phyloP scores from a whole-genome alignment of 2,888 invertebrate genomes.

The Tetropium fuscum region DNA sequence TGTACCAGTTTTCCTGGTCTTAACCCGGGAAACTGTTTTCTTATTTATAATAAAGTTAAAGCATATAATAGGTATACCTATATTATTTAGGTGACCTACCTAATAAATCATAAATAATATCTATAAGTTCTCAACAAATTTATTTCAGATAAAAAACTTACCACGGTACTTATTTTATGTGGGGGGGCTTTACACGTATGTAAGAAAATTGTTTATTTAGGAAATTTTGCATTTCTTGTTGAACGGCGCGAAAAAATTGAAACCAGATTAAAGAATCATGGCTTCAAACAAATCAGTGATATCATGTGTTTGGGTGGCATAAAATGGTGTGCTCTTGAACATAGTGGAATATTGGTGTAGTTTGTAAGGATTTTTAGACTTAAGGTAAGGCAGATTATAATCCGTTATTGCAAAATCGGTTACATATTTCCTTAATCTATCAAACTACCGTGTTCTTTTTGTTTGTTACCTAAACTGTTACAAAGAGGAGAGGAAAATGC shows the following conservation, averaged over 20 bases:
- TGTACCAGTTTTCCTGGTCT: too few species aligned
- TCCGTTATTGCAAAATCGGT: conserved; percentile 31
- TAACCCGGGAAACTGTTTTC: too few species aligned
- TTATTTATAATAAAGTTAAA: too few species aligned
- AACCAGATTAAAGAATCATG: conserved; percentile 45
- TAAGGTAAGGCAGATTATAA: conserved; percentile 57
- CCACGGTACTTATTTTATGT: too few species aligned
- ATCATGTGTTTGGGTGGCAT: conserved; percentile 67
- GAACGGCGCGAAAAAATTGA: conserved; percentile 50
- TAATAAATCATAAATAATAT: too few species aligned
- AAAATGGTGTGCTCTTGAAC: conserved; percentile 63
- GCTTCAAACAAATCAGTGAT: conserved; percentile 60
- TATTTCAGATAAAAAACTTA: too few species aligned
- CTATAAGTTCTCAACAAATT: too few species aligned
- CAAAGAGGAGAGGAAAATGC: conserved; percentile 54
- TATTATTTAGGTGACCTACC: too few species aligned
- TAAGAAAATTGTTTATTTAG: too few species aligned
- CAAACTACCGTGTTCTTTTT: conserved; percentile 16
- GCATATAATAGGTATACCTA: too few species aligned
- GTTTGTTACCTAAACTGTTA: conserved; percentile 31
- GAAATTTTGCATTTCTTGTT: too few species aligned
- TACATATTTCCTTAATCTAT: conserved; percentile 30
- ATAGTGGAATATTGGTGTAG: conserved; percentile 49
- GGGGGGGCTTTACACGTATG: too few species aligned
- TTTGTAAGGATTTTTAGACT: conserved; percentile 54